These are phyloP conservation scores for Calypte anna DNA, from an alignment of 2,113 vertebrate species.

Conservation along the genomic window DNA sequence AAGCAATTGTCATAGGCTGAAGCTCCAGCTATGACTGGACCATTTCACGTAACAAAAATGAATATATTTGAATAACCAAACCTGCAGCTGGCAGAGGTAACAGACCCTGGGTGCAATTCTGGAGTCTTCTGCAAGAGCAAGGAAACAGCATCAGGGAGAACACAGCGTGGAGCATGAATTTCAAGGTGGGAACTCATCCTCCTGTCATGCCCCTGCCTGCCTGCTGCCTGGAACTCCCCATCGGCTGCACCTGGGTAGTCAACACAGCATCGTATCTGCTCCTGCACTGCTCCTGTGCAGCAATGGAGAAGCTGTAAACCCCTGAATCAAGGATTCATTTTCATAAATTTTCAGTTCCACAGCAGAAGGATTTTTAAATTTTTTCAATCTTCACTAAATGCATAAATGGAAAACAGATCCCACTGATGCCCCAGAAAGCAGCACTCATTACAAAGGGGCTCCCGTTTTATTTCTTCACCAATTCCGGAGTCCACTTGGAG, in stretches of 20 bases:
- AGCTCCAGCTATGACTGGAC: accelerated
- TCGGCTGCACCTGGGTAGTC: not conserved
- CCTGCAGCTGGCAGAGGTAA: not conserved
- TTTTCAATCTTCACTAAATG: not conserved
- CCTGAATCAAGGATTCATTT: not conserved
- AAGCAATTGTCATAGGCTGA: not conserved
- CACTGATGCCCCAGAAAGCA: accelerated
- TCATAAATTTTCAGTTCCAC: not conserved
- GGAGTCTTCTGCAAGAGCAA: not conserved
- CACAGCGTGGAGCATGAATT: accelerated
- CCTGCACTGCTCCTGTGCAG: not conserved
- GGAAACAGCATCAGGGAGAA: not conserved
- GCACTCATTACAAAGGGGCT: not conserved
- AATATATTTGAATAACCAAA: accelerated
- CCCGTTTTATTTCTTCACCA: not conserved
- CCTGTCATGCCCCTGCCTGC: no score
- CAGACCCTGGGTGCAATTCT: accelerated
- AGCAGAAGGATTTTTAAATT: not conserved
- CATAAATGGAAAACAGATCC: not conserved
- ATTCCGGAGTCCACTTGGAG: not conserved
- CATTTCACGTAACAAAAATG: accelerated
- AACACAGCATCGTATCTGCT: not conserved
- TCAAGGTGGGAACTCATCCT: not conserved
- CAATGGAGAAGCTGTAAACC: not conserved
- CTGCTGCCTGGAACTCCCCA: not conserved